Base-by-base conservation (phyloP, 2,797 vertebrate species). In the Molossus molossus region DNA sequence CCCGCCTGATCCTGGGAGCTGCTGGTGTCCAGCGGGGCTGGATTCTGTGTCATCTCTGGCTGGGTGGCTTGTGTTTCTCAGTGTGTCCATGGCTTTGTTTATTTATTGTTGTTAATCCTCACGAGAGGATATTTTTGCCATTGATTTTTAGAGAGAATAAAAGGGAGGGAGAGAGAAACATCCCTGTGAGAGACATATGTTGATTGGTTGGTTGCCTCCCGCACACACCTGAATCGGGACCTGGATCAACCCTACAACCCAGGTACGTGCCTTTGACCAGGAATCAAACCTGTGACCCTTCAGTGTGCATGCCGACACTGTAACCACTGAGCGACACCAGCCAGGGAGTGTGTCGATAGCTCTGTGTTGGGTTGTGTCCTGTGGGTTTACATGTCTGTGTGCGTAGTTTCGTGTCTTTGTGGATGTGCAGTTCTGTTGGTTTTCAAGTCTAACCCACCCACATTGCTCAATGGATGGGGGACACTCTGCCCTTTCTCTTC, bases 391-490 rank as follows among this genome's bases (percentile, higher is more conserved):
- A 4, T 76, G 27, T 91, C 37, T 81, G 55, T 89, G 27, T 89
- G 48, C 29, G 12, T 67, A 79, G 50, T 89, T 88, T 77, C 21
- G 2, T 86, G 25, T 55, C 65, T 82, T 80, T 91, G 20, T 48
- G 18, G 48, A 55, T 91, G 29, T 89, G 69, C 8, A 11, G 23
- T 93, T 88, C 29, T 95, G 50, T 70, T 92, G 65, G 27, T 90
- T 95, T 84, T 94, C 69, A 77, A 60, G 23, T 85, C 89, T 76
- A 50, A 82, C 27, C 33, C 75, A 82, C 27, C 40, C 75, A 40
- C 21, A 75, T 89, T 55, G 40, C 73, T 33, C 9, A 33, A 18
- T 64, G 25, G 50, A 3, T 65, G 15, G 45, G 45, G 25, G 48
- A 5, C 48, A 67, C 75, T 91, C 1, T 72, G 27, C 27, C 62